These are phyloP conservation scores for Caenorhabditis sp. DNA, from an alignment of 2,888 invertebrate species.

Conservation along the genomic window DNA sequence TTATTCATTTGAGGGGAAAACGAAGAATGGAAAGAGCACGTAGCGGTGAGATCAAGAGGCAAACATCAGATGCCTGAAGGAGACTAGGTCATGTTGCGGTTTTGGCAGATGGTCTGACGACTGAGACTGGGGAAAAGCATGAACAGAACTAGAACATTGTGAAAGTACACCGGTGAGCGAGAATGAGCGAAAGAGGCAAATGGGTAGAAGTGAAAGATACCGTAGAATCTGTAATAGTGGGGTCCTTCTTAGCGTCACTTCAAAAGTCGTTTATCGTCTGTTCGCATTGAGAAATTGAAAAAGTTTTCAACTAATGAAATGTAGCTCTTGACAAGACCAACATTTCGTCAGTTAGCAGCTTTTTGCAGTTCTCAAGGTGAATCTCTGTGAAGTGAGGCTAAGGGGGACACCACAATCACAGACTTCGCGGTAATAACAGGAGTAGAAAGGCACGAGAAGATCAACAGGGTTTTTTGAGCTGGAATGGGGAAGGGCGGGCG, in stretches of 20 bases:
- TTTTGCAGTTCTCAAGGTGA: no score
- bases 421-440: no score
- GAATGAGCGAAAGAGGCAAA: conserved; percentile 57
- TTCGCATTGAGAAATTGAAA: no score
- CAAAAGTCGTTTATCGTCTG: no score
- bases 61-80: conserved; percentile 41
- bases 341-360: no score
- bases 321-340: no score
- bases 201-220: conserved; percentile 3
- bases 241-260: no score
- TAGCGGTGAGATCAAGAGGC: conserved; percentile 29
- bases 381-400: no score
- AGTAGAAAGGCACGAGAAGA: conserved; percentile 16
- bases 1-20: conserved; percentile 25
- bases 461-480: background rate
- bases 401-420: no score
- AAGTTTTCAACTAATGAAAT: no score
- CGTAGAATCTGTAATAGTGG: no score
- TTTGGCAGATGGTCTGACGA: conserved; percentile 16
- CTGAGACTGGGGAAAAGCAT: background rate
- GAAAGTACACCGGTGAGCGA: conserved; percentile 55
- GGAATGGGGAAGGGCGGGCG: background rate
- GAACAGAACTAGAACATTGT: conserved; percentile 22
- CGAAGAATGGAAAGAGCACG: conserved; percentile 36
- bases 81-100: conserved; percentile 46